phyloP scores from a whole-genome alignment of 2,888 invertebrate genomes.

The Chaitophorus viminalis region DNA sequence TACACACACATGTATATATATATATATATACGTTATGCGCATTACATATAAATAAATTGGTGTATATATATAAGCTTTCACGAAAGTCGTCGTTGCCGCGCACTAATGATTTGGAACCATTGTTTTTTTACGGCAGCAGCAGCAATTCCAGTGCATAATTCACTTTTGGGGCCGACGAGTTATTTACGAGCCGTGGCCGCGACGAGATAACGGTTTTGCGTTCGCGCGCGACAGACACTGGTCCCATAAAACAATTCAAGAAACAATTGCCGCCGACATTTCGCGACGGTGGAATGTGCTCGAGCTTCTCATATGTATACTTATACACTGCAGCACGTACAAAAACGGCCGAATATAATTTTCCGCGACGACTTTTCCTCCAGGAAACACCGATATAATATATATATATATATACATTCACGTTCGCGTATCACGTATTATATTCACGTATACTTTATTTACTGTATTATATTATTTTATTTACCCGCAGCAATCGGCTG shows the following conservation, averaged over 20 bases:
- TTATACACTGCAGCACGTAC: background rate
- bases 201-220: conserved; percentile 48
- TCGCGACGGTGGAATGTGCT: conserved; percentile 45
- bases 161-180: conserved; percentile 36
- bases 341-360: conserved; percentile 21
- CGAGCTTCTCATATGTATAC: background rate
- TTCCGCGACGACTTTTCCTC: background rate
- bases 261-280: conserved; percentile 57
- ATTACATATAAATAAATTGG: conserved; percentile 39
- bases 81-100: conserved; percentile 18
- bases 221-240: conserved; percentile 22
- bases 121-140: conserved; percentile 14
- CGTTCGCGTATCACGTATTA: no score
- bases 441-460: no score
- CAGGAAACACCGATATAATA: no score
- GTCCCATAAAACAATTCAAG: conserved; percentile 51
- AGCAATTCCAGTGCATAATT: conserved; percentile 42
- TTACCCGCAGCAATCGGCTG: no score
- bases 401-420: no score
- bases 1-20: no score
- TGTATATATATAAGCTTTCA: conserved; percentile 21
- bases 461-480: no score
- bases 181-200: conserved; percentile 44
- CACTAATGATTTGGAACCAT: conserved; percentile 54
- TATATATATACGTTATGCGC: background rate